Conservation (phyloP, 2,797 vertebrate species). For the Hydrolagus colliei region DNA sequence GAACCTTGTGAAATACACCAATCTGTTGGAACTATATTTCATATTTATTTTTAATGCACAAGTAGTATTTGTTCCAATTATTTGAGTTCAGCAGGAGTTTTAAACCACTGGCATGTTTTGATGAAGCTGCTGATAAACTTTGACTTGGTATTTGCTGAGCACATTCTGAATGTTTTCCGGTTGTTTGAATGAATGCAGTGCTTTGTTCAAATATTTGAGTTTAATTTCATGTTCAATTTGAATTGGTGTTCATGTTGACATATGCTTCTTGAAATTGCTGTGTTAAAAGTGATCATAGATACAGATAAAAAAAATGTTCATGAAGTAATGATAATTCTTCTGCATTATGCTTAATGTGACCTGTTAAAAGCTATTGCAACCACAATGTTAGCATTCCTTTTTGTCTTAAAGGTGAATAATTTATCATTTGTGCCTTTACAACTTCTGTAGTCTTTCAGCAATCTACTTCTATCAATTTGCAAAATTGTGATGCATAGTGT, state of each 20-base stretch:
- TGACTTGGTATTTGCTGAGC: background rate
- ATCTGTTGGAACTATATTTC: too few relatives aligned
- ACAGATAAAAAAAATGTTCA: background rate
- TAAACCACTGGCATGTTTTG: background rate
- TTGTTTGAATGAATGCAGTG: background rate
- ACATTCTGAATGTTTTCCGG: background rate
- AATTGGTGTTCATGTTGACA: background rate
- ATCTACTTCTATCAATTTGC: background rate
- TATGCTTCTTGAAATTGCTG: background rate
- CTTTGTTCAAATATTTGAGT: background rate
- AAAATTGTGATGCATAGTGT: slow-evolving; percentile 1
- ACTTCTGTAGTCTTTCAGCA: background rate
- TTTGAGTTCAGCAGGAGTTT: background rate
- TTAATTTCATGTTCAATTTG: background rate
- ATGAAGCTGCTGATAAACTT: background rate
- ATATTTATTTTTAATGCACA: too few relatives aligned
- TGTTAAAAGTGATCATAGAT: background rate
- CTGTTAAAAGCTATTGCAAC: background rate
- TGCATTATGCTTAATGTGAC: background rate
- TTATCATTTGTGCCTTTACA: background rate
- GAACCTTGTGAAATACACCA: too few relatives aligned
- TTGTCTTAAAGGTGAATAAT: background rate
- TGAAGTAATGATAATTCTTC: background rate
- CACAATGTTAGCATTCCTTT: background rate
- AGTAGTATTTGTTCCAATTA: too few relatives aligned